These are phyloP conservation scores for Atta colombica DNA, from an alignment of 1,140 invertebrate genomes.

Conservation along the genomic window DNA sequence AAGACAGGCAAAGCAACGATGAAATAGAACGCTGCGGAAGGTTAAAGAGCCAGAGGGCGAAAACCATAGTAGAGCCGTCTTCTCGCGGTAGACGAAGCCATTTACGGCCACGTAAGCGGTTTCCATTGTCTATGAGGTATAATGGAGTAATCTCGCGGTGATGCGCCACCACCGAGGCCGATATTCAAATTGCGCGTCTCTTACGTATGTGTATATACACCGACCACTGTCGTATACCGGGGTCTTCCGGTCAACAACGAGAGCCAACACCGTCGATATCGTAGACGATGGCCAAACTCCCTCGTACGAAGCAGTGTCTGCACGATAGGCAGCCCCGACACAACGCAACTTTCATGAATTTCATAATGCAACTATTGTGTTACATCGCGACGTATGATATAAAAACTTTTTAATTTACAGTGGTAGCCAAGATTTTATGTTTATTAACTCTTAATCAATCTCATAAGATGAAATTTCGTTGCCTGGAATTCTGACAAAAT, in stretches of 20 bases:
- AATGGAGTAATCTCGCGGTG: conserved; percentile 86
- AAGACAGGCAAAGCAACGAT: conserved; percentile 27
- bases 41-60: conserved; percentile 58
- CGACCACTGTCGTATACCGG: conserved; percentile 64
- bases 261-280: conserved; percentile 49
- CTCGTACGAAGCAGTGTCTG: neutral
- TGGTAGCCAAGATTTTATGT: conserved; percentile 9
- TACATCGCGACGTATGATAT: neutral
- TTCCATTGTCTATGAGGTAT: conserved; percentile 85
- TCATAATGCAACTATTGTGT: conserved; percentile 41
- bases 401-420: conserved; percentile 19
- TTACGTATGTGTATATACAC: conserved; percentile 62
- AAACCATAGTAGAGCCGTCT: conserved; percentile 43
- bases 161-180: conserved; percentile 83
- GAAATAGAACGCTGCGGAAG: conserved; percentile 43
- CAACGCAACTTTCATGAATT: conserved; percentile 48
- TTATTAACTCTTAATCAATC: neutral
- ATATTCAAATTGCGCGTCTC: conserved; percentile 84
- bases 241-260: conserved; percentile 66
- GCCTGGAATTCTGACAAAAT: neutral
- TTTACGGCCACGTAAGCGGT: conserved; percentile 86
- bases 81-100: conserved; percentile 81
- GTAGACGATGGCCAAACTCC: conserved; percentile 62
- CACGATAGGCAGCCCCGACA: conserved; percentile 3
- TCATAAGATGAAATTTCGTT: conserved; percentile 1